Base-by-base conservation (phyloP, 1,140 invertebrate genomes). In the Lutraria rhynchaena region DNA sequence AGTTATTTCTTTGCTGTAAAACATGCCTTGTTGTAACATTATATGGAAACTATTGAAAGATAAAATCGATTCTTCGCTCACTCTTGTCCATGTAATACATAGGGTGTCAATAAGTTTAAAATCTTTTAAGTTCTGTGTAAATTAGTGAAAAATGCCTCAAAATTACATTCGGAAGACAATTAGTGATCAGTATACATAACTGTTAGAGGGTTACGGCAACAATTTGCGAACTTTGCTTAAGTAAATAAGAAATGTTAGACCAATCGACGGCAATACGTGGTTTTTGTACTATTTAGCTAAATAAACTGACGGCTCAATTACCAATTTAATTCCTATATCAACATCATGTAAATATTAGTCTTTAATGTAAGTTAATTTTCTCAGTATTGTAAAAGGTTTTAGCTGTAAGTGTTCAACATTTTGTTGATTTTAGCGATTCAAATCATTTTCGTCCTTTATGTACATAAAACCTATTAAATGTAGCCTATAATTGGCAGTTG, bases 331-430 rank as follows among this genome's bases (percentile, higher is more conserved):
- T 57, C 65, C 31, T 2, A 27, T 80, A 80, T 80, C 76, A 70
- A 80, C 70, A 70, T 33, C 53, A 37, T 17, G 51, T 44, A 57
- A 80, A 80, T 80, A 80, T 80, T 80, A 80, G 65, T 37, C 4
- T 70, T 80, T 27, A 35, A 58, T 70, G 76, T 80, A 80, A 80
- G 76, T 80, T 80, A 80, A 80, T 80, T 80, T 69, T 63, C 76
- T 46, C 29, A 11, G 22, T 35, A 31, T 35, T 51, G 70, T 69
- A n/a, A 80, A 29, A 80, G 51, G 63, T n/a, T 80, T 80, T 80
- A 51, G 19, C 29, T 70, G 76, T 80, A 53, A 29, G 53, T 24
- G 29, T 61, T 58, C 41, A 37, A 29, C 13, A 24, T 44, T 55
- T 57, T 80, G 76, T 80, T 80, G 76, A 70, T 80, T 80, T 80